Evolutionary conservation across 2,113 vertebrate genomes (phyloP).

Genomic region (Collichthys lucidus): DNA sequence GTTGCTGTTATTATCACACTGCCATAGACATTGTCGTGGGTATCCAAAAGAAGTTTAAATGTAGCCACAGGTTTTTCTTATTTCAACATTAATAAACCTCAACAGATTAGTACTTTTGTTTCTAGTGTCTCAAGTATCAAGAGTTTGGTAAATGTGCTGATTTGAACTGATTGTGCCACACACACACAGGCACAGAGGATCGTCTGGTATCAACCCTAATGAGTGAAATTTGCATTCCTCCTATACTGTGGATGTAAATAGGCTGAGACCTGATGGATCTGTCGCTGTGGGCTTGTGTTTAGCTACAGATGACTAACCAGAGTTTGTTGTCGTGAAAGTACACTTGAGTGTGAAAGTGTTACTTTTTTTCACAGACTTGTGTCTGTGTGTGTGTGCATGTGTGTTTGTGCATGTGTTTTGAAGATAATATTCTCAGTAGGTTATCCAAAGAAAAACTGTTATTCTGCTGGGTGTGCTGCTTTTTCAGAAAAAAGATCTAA

Average conservation of each 20-base stretch:
- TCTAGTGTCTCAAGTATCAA: neutral
- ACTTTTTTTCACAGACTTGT: neutral
- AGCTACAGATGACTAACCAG: neutral
- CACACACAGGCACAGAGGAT: no score
- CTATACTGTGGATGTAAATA: neutral
- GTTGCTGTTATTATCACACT: neutral
- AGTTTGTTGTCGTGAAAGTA: neutral
- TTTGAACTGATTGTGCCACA: neutral
- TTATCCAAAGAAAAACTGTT: neutral
- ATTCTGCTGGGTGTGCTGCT: neutral
- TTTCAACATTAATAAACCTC: constrained; percentile 19
- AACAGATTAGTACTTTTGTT: constrained; percentile 22
- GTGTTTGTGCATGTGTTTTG: neutral
- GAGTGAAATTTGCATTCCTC: constrained; percentile 30
- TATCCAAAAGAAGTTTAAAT: constrained; percentile 22
- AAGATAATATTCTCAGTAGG: neutral
- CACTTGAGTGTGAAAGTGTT: neutral
- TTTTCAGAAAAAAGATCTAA: neutral
- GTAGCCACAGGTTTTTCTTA: constrained; percentile 21
- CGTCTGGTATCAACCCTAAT: neutral
- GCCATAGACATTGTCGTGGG: constrained; percentile 1
- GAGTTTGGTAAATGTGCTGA: neutral
- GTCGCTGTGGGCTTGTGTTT: neutral
- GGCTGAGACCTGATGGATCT: neutral
- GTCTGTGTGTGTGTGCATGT: neutral